A percentile compares a stretch with the other conserved stretches of the same genome.
Conservation (phyloP, 2,888 invertebrate genomes). For the Cephus rjabovi region DNA sequence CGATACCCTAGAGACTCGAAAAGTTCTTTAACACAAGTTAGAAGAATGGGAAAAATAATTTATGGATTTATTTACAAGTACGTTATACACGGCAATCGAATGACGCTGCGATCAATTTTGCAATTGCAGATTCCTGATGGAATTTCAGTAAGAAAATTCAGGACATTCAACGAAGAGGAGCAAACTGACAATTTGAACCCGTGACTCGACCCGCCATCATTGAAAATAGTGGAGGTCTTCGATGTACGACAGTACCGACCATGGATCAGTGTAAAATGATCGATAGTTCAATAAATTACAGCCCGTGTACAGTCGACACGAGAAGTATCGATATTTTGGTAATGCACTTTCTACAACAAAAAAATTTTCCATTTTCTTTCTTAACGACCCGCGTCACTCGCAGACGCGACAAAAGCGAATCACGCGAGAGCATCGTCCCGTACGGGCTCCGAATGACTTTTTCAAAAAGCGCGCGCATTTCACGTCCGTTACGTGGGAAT, state of each 20-base stretch:
- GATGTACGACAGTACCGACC: background rate
- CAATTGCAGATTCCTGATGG: background rate
- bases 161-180: background rate
- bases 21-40: background rate
- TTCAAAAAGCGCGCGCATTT: conserved; percentile 4
- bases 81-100: background rate
- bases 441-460: background rate
- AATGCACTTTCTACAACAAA: conserved; percentile 40
- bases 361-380: conserved; percentile 29
- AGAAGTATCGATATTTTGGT: conserved; percentile 36
- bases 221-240: background rate
- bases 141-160: background rate
- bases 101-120: background rate
- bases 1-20: background rate
- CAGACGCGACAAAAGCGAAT: background rate
- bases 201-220: background rate
- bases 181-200: background rate
- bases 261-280: background rate
- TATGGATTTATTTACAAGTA: conserved; percentile 48
- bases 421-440: background rate
- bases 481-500: conserved; percentile 8
- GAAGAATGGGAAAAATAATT: conserved; percentile 40
- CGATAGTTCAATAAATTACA: conserved; percentile 3
- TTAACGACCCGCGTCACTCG: background rate
- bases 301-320: conserved; percentile 23